A percentile compares a stretch with the other conserved stretches of the same genome.
Evolutionary conservation across 2,888 invertebrate genomes (phyloP).

Genomic region (Ferdinandea cuprea): DNA sequence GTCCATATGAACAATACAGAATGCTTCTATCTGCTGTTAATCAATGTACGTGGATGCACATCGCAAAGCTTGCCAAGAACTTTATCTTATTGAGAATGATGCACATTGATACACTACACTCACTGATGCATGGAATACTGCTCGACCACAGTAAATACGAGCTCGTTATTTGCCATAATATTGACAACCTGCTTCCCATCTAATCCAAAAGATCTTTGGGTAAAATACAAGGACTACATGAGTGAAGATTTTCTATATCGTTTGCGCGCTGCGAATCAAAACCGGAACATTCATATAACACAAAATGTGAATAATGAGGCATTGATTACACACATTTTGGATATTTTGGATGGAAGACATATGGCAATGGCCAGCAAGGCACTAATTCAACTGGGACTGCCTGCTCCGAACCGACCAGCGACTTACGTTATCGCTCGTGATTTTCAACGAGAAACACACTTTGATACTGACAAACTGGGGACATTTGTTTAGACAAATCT

Average conservation of each 20-base stretch:
- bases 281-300: constrained; percentile 40
- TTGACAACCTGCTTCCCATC: constrained; percentile 70
- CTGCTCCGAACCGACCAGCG: constrained; percentile 55
- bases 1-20: constrained; percentile 79
- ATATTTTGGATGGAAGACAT: constrained; percentile 66
- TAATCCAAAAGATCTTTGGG: constrained; percentile 66
- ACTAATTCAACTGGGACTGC: constrained; percentile 72
- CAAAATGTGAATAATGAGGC: constrained; percentile 66
- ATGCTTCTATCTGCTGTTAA: constrained; percentile 78
- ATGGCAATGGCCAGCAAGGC: constrained; percentile 53
- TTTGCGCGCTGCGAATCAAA: constrained; percentile 35
- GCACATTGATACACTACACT: constrained; percentile 74
- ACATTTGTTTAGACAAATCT: constrained; percentile 44
- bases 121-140: constrained; percentile 56
- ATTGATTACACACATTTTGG: too few relatives aligned
- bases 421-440: constrained; percentile 68
- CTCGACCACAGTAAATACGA: constrained; percentile 63
- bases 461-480: constrained; percentile 60
- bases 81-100: constrained; percentile 75
- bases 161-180: constrained; percentile 75
- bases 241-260: constrained; percentile 70
- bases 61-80: constrained; percentile 78
- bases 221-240: constrained; percentile 70
- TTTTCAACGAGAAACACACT: constrained; percentile 73
- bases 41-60: constrained; percentile 77